These are phyloP conservation scores for Hyaena hyaena DNA, from an alignment of 2,113 vertebrate genomes.

Conservation along the genomic window DNA sequence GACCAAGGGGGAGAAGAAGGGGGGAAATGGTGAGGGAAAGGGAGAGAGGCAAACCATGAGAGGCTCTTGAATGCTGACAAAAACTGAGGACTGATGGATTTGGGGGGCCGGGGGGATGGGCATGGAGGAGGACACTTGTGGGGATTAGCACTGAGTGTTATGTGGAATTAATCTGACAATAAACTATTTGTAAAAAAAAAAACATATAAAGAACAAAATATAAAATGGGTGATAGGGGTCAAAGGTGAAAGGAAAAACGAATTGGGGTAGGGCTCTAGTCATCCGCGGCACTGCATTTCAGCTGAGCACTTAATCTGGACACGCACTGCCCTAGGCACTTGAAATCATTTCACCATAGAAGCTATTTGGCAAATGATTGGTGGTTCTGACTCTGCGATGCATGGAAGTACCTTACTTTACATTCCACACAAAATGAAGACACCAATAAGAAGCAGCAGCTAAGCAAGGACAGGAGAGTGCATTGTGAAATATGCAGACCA, in stretches of 20 bases:
- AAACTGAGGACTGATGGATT: no score
- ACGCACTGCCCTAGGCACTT: neutral
- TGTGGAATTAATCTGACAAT: no score
- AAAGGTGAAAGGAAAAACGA: neutral
- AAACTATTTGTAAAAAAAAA: no score
- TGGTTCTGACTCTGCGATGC: neutral
- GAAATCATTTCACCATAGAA: neutral
- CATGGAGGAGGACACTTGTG: no score
- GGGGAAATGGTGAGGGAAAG: no score
- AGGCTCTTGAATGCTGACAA: no score
- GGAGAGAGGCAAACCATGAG: no score
- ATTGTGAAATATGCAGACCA: neutral
- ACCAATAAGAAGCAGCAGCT: neutral
- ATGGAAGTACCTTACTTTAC: neutral
- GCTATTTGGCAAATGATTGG: neutral
- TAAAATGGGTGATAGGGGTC: no score
- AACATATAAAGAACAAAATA: no score
- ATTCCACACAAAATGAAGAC: neutral
- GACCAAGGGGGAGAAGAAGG: no score
- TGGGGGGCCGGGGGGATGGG: no score
- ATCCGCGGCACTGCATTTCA: neutral
- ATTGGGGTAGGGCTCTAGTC: neutral
- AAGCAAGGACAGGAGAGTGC: neutral
- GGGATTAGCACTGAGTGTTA: no score
- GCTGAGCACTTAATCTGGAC: neutral